A percentile compares a stretch with the other conserved stretches of the same genome.
Conservation (phyloP, 2,113 vertebrate genomes). For the Podarcis raffonei region DNA sequence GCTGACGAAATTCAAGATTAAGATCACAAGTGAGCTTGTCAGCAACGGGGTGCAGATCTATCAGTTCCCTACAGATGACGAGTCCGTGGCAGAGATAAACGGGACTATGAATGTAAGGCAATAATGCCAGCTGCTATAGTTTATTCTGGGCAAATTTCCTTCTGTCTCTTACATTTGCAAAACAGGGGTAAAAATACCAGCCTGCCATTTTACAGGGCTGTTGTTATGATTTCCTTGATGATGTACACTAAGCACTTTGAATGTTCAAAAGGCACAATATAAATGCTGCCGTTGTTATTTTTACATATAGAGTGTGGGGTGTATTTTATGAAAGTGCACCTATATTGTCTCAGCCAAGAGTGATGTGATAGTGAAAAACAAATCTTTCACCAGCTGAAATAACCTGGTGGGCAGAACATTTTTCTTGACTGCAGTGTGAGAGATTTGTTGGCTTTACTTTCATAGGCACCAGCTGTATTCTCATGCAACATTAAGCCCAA, state of each 20-base stretch:
- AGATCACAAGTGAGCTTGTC: conserved; percentile 97
- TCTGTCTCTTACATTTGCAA: neutral
- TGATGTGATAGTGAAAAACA: neutral
- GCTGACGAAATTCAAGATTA: conserved; percentile 98
- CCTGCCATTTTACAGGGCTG: neutral
- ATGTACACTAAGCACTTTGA: neutral
- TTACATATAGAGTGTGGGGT: neutral
- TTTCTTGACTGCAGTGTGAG: neutral
- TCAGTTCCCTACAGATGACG: conserved; percentile 97
- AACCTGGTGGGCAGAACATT: neutral
- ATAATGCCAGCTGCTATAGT: neutral
- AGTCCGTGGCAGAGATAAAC: conserved; percentile 96
- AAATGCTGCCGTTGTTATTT: neutral
- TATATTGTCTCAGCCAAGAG: neutral
- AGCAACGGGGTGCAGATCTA: conserved; percentile 99
- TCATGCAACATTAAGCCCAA: too few species aligned
- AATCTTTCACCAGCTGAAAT: neutral
- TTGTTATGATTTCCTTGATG: neutral
- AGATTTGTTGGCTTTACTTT: neutral
- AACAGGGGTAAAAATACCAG: neutral
- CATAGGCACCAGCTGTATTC: too few species aligned
- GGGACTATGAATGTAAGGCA: conserved; percentile 96
- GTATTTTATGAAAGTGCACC: neutral
- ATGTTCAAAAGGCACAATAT: neutral
- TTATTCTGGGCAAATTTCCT: neutral